A percentile compares a stretch with the other conserved stretches of the same genome.
Evolutionary conservation across 2,797 vertebrate genomes (phyloP).

Genomic region (Sphenodon punctatus): DNA sequence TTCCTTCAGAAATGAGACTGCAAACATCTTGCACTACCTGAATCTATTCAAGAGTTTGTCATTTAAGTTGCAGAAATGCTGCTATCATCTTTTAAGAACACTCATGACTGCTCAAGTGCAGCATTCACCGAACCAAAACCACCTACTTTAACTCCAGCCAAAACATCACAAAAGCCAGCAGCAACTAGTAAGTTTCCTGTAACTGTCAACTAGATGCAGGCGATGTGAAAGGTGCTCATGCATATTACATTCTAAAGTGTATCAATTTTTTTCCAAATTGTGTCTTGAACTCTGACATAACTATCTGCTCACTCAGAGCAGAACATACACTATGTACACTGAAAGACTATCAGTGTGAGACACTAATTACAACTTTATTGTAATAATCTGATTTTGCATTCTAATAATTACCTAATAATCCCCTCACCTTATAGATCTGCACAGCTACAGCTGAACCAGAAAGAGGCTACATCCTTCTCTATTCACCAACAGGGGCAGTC

Average conservation of each 20-base stretch:
- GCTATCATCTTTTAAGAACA: neutral
- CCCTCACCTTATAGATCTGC: neutral
- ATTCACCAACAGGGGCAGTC: slow-evolving; percentile 47
- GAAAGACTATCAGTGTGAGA: no score
- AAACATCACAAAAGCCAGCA: neutral
- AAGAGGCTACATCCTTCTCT: slow-evolving; percentile 34
- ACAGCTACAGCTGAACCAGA: slow-evolving; percentile 52
- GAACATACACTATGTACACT: no score
- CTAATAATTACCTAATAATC: slow-evolving; percentile 50
- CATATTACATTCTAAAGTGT: neutral
- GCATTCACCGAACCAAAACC: neutral
- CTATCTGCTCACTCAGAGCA: neutral
- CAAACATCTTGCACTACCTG: neutral
- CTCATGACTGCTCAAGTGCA: neutral
- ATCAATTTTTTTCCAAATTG: neutral
- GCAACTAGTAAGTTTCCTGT: neutral
- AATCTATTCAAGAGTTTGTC: neutral
- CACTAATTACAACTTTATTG: no score
- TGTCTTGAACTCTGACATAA: neutral
- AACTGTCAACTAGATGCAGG: neutral
- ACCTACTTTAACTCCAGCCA: neutral
- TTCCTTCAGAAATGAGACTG: neutral
- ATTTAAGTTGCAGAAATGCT: neutral
- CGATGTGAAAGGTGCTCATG: neutral
- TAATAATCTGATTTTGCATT: no score